These are phyloP conservation scores for Diabrotica virgifera DNA, from an alignment of 1,140 invertebrate genomes.

Conservation along the genomic window DNA sequence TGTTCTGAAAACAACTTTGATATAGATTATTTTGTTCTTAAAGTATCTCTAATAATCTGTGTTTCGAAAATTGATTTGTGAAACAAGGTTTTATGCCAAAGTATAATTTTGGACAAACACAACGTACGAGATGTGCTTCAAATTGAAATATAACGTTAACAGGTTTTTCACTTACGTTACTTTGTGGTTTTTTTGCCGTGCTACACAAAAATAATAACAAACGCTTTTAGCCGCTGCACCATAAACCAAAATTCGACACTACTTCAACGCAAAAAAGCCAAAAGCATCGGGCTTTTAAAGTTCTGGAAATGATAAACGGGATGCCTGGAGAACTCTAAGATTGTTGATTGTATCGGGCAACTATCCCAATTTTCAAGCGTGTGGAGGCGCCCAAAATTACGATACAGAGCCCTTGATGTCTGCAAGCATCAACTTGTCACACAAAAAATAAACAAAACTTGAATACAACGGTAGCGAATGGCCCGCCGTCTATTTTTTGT, in stretches of 20 bases:
- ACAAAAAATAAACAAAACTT: conserved; percentile 43
- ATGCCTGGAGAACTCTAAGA: conserved; percentile 39
- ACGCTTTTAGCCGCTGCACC: neutral
- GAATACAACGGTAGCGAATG: conserved; percentile 26
- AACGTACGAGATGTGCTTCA: too few relatives aligned
- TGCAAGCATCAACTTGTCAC: conserved; percentile 33
- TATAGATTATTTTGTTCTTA: too few relatives aligned
- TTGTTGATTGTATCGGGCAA: conserved; percentile 47
- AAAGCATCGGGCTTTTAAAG: conserved; percentile 32
- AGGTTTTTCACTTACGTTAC: too few relatives aligned
- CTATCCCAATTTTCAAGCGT: conserved; percentile 35
- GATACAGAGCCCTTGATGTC: conserved; percentile 42
- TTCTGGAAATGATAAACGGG: conserved; percentile 45
- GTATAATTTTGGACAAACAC: too few relatives aligned
- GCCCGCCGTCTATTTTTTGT: conserved; percentile 10
- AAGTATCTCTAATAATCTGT: too few relatives aligned
- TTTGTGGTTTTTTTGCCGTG: too few relatives aligned
- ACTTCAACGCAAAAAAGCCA: conserved; percentile 25
- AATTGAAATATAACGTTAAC: too few relatives aligned
- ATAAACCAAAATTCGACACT: neutral
- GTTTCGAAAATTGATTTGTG: too few relatives aligned
- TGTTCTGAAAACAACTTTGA: too few relatives aligned
- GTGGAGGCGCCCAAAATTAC: conserved; percentile 41
- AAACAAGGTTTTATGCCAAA: too few relatives aligned
- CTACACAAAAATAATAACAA: neutral